Base-by-base conservation (phyloP, 2,113 vertebrate species). In the Campylomormyrus numenius region DNA sequence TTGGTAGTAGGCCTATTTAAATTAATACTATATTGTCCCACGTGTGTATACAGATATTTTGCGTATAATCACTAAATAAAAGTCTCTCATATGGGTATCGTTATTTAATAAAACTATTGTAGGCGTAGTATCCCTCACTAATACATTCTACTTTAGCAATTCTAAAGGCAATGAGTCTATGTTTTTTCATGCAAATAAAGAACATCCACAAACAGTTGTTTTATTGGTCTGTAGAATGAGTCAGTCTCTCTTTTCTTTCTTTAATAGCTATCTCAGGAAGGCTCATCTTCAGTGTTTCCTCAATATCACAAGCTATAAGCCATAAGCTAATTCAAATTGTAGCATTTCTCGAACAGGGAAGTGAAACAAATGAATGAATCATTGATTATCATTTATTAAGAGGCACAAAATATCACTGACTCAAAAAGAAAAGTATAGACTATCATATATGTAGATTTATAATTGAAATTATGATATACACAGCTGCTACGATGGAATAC, bases 131-230 rank as follows among this genome's bases (percentile, higher is more conserved):
- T 62, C n/a, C 58, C 70, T 39, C 1, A 77, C 3, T 17, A 77
- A 77, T 77, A 35, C 31, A 2, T 39, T 66, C 58, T n/a, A 62
- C 58, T 10, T 66, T 11, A 17, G 6, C 74, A 80, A 80, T 42
- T 80, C 13, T 42, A 15, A 42, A 45, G 17, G 27, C 35, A 1
- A 77, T 39, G 39, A 42, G 5, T 19, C 42, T 21, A 24, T 42
- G 6, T 84, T 77, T 89, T 15, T 35, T 45, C 77, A 89, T 80
- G 88, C 66, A 89, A 89, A 80, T 89, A 39, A 21, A 50, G 27
- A 49, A 70, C 48, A 27, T 53, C 27, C 9, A 74, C 48, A 70
- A 45, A 9, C 13, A 52, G 7, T 2, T 10, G 27, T 80, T 27
- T 66, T 49, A 88, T 74, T 88, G 88, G 45, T n/a, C 45, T 17